Evolutionary conservation across 2,113 vertebrate genomes (phyloP).

Genomic region (Rhabdomys dilectus): DNA sequence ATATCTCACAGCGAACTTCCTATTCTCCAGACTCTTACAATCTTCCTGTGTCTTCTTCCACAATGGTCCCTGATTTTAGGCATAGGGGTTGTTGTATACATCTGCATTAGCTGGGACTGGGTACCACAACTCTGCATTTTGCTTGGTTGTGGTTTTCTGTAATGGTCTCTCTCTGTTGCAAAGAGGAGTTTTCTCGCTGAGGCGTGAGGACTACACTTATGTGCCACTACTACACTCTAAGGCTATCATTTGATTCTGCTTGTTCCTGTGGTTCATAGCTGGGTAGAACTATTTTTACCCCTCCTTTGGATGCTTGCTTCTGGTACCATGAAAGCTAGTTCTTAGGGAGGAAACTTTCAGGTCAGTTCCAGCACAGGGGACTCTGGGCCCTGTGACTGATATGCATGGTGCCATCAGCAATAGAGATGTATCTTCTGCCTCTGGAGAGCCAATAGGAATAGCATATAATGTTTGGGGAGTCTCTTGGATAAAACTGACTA

Average conservation of each 20-base stretch:
- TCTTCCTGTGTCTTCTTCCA: background rate
- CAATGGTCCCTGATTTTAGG: background rate
- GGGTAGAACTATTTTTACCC: background rate
- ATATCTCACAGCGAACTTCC: background rate
- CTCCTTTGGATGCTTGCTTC: background rate
- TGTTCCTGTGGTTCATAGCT: background rate
- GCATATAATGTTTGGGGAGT: background rate
- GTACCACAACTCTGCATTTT: background rate
- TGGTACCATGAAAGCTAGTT: background rate
- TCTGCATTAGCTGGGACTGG: background rate
- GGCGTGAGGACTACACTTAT: background rate
- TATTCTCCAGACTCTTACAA: background rate
- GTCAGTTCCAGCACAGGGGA: background rate
- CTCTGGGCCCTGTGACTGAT: background rate
- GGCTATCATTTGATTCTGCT: background rate
- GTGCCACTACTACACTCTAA: background rate
- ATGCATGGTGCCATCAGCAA: background rate
- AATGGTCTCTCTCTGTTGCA: background rate
- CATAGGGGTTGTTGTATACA: background rate
- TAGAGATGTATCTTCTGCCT: no score
- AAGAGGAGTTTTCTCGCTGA: background rate
- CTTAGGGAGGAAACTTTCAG: background rate
- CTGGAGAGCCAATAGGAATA: background rate
- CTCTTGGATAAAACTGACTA: background rate
- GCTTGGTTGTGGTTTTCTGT: background rate